These are phyloP conservation scores for Argyresthia albistria DNA, from an alignment of 2,888 invertebrate genomes.

Conservation along the genomic window DNA sequence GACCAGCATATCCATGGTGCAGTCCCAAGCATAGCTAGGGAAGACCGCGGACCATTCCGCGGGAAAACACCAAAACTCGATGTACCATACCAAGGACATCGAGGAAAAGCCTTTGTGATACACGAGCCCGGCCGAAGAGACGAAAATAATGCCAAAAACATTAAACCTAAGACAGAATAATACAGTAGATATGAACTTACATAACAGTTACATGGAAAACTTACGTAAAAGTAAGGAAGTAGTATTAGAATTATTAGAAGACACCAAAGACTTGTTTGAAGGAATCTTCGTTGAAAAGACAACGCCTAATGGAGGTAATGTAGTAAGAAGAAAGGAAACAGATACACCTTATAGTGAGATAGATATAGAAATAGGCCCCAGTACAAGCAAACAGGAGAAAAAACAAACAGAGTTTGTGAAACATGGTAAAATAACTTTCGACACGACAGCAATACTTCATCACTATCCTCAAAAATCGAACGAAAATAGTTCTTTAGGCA, in stretches of 20 bases:
- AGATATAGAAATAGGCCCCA: constrained; percentile 37
- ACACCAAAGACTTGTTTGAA: constrained; percentile 46
- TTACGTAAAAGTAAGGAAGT: constrained; percentile 48
- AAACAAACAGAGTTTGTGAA: constrained; percentile 50
- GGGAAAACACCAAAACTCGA: constrained; percentile 37
- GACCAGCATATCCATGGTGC: constrained; percentile 79
- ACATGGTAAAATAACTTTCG: constrained; percentile 60
- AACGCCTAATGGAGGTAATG: constrained; percentile 15
- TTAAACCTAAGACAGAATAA: constrained; percentile 60
- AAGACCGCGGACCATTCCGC: constrained; percentile 60
- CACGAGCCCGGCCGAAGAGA: constrained; percentile 47
- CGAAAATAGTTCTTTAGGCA: constrained; percentile 21
- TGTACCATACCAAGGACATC: constrained; percentile 27
- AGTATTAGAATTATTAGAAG: constrained; percentile 53
- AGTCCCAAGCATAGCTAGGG: constrained; percentile 80
- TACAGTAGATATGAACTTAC: constrained; percentile 56
- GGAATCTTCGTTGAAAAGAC: constrained; percentile 23
- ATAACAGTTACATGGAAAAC: constrained; percentile 59
- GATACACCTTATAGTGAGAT: constrained; percentile 26
- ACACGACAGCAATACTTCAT: constrained; percentile 59
- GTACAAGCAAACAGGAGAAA: constrained; percentile 42
- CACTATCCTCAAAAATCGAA: constrained; percentile 55
- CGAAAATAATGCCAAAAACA: constrained; percentile 54
- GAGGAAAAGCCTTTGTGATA: constrained; percentile 64
- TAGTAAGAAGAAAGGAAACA: constrained; percentile 20